A percentile compares a stretch with the other conserved stretches of the same genome.
Evolutionary conservation across 2,113 vertebrate genomes (phyloP).

Genomic region (Cottus gobio): DNA sequence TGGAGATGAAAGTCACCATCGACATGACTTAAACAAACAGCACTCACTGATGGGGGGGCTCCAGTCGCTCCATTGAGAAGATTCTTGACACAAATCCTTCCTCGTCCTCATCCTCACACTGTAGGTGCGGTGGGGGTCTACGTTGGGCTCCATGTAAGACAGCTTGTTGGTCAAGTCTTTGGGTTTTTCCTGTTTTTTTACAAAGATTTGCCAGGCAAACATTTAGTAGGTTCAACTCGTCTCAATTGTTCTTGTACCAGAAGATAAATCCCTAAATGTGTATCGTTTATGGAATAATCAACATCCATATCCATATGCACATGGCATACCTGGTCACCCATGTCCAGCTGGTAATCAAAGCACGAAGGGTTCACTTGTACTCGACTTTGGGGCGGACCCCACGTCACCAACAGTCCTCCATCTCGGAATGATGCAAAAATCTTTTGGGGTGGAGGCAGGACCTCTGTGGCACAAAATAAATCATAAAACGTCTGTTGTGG

Average conservation of each 20-base stretch:
- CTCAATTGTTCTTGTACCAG: not conserved
- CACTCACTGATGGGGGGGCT: slow-evolving; percentile 66
- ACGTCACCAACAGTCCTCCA: slow-evolving; percentile 46
- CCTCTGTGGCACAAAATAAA: slow-evolving; percentile 41
- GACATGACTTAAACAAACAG: not conserved
- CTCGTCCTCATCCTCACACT: slow-evolving; percentile 57
- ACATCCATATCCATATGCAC: not conserved
- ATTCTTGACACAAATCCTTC: rapidly evolving
- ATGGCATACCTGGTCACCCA: slow-evolving; percentile 42
- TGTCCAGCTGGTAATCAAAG: slow-evolving; percentile 60
- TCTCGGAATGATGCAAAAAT: slow-evolving; percentile 43
- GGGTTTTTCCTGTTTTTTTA: slow-evolving; percentile 31
- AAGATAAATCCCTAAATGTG: not conserved
- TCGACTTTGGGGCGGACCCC: slow-evolving; percentile 25
- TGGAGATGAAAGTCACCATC: not conserved
- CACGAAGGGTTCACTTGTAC: rapidly evolving
- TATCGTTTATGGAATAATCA: not conserved
- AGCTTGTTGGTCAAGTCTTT: rapidly evolving
- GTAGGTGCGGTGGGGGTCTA: slow-evolving; percentile 38
- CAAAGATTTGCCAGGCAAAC: slow-evolving; percentile 10
- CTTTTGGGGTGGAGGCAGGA: slow-evolving; percentile 52
- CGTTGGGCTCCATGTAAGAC: slow-evolving; percentile 1
- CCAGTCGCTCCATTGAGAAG: slow-evolving; percentile 63
- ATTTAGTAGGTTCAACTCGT: not conserved
- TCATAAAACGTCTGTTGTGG: not conserved